A percentile compares a stretch with the other conserved stretches of the same genome.
Conservation (phyloP, 2,888 invertebrate genomes). For the Dione vanillae region DNA sequence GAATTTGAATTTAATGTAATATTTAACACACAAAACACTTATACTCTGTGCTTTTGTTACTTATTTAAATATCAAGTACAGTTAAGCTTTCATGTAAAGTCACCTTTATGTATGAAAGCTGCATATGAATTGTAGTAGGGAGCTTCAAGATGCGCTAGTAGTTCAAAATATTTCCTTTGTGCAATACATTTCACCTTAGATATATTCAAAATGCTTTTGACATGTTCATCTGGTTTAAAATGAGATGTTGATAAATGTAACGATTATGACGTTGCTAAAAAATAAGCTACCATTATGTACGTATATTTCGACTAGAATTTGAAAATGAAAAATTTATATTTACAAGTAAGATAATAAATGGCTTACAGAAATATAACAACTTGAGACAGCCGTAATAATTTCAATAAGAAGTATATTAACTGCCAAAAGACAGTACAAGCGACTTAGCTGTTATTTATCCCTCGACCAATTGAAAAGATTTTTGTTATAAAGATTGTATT, state of each 20-base stretch:
- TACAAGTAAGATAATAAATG: too few relatives aligned
- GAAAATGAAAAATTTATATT: too few relatives aligned
- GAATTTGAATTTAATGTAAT: not conserved
- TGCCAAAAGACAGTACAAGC: too few relatives aligned
- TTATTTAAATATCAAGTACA: constrained; percentile 3
- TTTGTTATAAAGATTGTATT: too few relatives aligned
- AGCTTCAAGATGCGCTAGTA: not conserved
- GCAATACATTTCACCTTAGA: not conserved
- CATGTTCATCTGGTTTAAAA: not conserved
- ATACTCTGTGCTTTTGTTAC: not conserved
- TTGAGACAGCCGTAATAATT: too few relatives aligned
- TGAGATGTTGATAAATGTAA: not conserved
- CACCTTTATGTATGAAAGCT: not conserved
- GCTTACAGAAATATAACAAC: too few relatives aligned
- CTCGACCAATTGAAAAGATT: too few relatives aligned
- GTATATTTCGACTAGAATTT: too few relatives aligned
- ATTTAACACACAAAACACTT: constrained; percentile 4
- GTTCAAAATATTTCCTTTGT: constrained; percentile 7
- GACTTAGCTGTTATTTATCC: too few relatives aligned
- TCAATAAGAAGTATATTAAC: too few relatives aligned
- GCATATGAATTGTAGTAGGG: not conserved
- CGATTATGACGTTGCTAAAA: not conserved
- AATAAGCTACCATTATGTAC: not conserved
- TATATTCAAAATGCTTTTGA: not conserved
- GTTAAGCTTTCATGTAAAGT: not conserved